Conservation (phyloP, 1,140 invertebrate species). For the Cryptotermes secundus region DNA sequence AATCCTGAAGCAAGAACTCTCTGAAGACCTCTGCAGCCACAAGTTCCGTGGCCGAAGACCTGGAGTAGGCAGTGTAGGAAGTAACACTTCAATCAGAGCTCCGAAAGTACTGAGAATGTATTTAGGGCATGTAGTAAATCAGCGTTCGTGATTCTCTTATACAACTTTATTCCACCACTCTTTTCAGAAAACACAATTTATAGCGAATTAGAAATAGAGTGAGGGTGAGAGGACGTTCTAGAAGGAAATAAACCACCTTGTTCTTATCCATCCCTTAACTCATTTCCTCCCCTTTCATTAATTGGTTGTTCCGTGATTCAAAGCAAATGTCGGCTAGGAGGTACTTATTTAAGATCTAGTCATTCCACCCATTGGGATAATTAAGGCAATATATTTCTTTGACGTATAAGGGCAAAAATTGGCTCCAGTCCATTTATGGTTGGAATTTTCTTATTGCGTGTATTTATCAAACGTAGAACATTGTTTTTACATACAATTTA, state of each 20-base stretch:
- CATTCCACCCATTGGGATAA: conserved; percentile 5
- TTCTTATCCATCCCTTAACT: conserved; percentile 12
- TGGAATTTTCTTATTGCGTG: no score
- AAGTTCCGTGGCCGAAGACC: no score
- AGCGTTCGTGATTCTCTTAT: not conserved
- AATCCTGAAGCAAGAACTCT: no score
- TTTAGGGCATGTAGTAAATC: not conserved
- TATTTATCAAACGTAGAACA: no score
- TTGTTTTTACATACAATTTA: no score
- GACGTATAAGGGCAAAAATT: not conserved
- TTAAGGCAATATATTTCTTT: conserved; percentile 13
- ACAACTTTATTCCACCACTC: not conserved
- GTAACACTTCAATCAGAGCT: not conserved
- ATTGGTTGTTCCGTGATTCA: conserved; percentile 1
- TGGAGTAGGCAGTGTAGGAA: not conserved
- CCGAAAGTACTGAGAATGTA: not conserved
- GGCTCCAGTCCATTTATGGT: not conserved
- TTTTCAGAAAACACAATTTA: conserved; percentile 14
- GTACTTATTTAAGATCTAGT: conserved; percentile 4
- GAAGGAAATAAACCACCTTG: conserved; percentile 1
- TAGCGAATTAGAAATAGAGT: conserved; percentile 1
- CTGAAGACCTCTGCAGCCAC: no score
- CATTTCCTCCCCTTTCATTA: not conserved
- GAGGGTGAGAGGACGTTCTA: not conserved
- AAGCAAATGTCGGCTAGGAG: conserved; percentile 1